Conservation (phyloP, 2,113 vertebrate species). For the Puntigrus tetrazona region DNA sequence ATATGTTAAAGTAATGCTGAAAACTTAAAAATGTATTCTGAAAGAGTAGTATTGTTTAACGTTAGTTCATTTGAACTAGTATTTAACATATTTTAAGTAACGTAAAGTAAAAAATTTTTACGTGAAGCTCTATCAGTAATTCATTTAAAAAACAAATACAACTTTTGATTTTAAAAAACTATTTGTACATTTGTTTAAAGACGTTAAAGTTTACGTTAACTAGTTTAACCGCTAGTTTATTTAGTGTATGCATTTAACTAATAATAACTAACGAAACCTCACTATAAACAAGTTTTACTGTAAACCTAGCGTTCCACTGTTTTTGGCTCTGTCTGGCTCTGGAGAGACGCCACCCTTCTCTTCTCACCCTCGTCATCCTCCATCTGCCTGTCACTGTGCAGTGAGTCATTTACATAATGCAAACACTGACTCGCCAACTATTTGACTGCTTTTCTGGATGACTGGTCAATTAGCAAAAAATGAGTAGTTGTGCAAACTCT, state of each 20-base stretch:
- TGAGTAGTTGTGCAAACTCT: neutral
- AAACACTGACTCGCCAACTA: neutral
- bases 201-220: too few species aligned
- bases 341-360: neutral
- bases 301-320: neutral
- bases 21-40: neutral
- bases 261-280: neutral
- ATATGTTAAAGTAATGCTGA: neutral
- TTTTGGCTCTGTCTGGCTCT: neutral
- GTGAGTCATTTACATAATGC: neutral
- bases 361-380: neutral
- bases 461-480: neutral
- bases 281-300: neutral
- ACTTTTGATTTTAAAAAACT: too few species aligned
- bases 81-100: too few species aligned
- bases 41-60: neutral
- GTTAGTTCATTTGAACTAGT: too few species aligned
- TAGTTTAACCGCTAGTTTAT: too few species aligned
- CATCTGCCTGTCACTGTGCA: slow-evolving; percentile 6
- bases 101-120: too few species aligned
- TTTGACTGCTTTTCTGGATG: slow-evolving; percentile 19
- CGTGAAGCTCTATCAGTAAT: neutral
- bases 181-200: too few species aligned
- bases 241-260: neutral
- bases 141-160: too few species aligned